Conservation (phyloP, 2,113 vertebrate genomes). For the Menidia beryllina region DNA sequence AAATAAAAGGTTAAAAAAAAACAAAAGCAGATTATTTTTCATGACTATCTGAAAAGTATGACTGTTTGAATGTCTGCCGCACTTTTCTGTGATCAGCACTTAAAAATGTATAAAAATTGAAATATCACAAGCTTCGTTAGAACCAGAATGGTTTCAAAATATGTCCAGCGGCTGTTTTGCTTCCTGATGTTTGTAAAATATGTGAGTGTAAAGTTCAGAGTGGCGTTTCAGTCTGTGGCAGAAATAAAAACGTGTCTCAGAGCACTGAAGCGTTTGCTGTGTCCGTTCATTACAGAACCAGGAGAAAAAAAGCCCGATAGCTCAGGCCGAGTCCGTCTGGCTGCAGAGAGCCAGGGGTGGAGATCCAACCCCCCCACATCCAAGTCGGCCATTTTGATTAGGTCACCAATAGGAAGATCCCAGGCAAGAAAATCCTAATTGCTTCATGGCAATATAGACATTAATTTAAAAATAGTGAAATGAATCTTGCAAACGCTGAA, state of each 20-base stretch:
- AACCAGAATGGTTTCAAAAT: background rate
- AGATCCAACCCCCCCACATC: too few relatives aligned
- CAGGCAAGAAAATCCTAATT: too few relatives aligned
- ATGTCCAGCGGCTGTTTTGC: background rate
- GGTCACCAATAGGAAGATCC: too few relatives aligned
- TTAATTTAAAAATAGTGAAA: too few relatives aligned
- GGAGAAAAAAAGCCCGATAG: too few relatives aligned
- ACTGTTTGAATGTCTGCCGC: conserved; percentile 19
- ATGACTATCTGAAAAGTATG: too few relatives aligned
- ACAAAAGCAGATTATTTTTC: background rate
- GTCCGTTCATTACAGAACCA: too few relatives aligned
- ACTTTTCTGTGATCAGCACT: conserved; percentile 43
- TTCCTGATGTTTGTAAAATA: conserved; percentile 42
- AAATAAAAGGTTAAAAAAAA: background rate
- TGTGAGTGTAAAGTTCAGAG: conserved; percentile 1
- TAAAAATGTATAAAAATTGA: conserved; percentile 31
- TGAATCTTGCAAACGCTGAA: too few relatives aligned
- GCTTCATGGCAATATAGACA: too few relatives aligned
- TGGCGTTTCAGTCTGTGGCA: conserved; percentile 17
- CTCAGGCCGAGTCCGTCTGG: too few relatives aligned
- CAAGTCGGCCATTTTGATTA: too few relatives aligned
- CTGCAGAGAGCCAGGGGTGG: too few relatives aligned
- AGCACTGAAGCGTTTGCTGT: background rate
- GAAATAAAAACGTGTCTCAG: conserved; percentile 31
- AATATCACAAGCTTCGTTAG: background rate